Conservation (phyloP, 2,113 vertebrate species). For the Ctenodactylus gundi region DNA sequence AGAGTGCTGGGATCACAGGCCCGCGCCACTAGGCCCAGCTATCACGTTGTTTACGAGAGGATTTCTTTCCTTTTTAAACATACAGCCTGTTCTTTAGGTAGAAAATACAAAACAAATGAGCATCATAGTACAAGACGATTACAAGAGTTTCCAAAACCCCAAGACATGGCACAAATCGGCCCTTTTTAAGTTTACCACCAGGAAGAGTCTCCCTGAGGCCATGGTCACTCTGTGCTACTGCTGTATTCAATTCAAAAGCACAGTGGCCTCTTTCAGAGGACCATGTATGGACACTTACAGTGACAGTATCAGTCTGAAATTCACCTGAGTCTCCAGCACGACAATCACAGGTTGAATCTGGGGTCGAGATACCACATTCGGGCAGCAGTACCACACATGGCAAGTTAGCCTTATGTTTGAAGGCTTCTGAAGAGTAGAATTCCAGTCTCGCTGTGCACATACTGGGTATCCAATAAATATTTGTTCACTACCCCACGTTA, state of each 20-base stretch:
- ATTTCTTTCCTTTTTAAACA: background rate
- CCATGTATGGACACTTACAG: background rate
- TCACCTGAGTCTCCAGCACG: background rate
- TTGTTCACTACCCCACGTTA: background rate
- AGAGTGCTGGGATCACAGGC: too few relatives aligned
- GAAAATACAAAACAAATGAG: background rate
- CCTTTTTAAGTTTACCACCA: background rate
- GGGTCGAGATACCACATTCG: background rate
- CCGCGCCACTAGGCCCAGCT: too few relatives aligned
- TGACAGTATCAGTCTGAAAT: background rate
- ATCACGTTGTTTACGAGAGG: too few relatives aligned
- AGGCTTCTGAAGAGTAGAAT: background rate
- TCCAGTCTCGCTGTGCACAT: background rate
- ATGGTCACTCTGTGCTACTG: background rate
- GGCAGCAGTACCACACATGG: too few relatives aligned
- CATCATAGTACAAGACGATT: background rate
- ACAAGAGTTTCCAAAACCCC: background rate
- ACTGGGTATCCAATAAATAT: conserved; percentile 52
- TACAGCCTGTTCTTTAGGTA: background rate
- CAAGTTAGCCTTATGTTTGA: background rate
- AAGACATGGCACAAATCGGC: background rate
- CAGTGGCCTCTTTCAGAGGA: background rate
- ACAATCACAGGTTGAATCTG: background rate
- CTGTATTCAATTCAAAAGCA: background rate
- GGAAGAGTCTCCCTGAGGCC: background rate